phyloP scores from a whole-genome alignment of 2,888 invertebrate species.

The Drosophila trichaetosa region DNA sequence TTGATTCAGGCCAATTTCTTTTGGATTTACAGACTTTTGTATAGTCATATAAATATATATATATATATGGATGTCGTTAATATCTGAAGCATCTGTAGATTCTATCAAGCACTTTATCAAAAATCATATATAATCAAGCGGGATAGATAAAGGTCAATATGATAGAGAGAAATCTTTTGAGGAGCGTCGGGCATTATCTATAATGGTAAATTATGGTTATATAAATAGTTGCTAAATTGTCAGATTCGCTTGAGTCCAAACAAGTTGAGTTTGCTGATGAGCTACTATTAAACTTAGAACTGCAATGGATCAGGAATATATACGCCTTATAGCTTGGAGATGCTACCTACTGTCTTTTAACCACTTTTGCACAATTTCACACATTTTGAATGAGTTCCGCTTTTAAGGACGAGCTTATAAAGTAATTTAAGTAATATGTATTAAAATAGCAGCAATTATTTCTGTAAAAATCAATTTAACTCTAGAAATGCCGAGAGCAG shows the following conservation, averaged over 20 bases:
- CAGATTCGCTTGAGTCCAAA: neutral
- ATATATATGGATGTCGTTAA: neutral
- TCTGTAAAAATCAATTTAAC: slow-evolving; percentile 4
- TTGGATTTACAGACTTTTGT: neutral
- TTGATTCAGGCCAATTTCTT: neutral
- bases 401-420: too few relatives aligned
- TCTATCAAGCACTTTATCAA: neutral
- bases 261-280: neutral
- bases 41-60: neutral
- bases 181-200: neutral
- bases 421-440: neutral
- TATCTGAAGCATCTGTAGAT: neutral
- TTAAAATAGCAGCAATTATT: too few relatives aligned
- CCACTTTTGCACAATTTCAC: neutral
- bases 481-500: neutral
- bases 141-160: neutral
- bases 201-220: too few relatives aligned
- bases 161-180: neutral
- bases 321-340: neutral
- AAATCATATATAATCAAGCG: neutral
- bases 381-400: neutral
- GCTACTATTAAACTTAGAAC: neutral
- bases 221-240: neutral
- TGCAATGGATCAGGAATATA: neutral
- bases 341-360: neutral